Evolutionary conservation across 2,797 vertebrate genomes (phyloP), one percentile per base, ranked within the genome.

Genomic region (Amblyraja radiata): DNA sequence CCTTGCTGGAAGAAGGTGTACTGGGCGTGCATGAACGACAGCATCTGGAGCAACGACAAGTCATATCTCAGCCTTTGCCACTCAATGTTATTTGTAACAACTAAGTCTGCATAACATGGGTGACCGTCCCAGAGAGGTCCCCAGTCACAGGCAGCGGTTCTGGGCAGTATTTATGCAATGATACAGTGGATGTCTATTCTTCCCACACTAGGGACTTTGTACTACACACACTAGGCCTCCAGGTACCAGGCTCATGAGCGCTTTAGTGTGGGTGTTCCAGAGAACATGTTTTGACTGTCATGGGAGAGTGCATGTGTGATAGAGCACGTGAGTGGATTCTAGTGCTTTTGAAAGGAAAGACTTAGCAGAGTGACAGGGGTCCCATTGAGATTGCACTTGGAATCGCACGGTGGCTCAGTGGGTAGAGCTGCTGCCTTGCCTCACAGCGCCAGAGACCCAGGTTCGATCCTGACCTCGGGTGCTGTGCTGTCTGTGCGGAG

Each of bases 1-100:
- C 99, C 98, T 95, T 99, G 98, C 96, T 99, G 98, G 95, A 98
- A 99, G 88, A 99, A 98, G 16, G 97, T 98, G 95, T 97, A 97
- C 97, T 99, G 99, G 93, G 98, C 98, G 0, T 98, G 97, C 99
- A 99, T 99, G 96, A 98, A 99, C 0, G 98, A 99, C 95, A 99
- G 95, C 98, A 99, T 99, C 99, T 99, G 96, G 0, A 5, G 92
- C 63, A 93, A 1, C 84, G 25, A 93, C 3, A 79, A 71, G 65
- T 32, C 46, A 86, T 18, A 6, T 14, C 10, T 18, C 65, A 65
- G 39, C 4, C 36, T 13, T 81, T 65, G 7, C 46, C 46, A 63
- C 11, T 28, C 18, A 5, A 73, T 28, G 11, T 54, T 71, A 63
- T 63, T 25, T 6, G 1, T 32, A 46, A 18, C n/a, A 21, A 36